These are phyloP conservation scores for Metacarcinus magister DNA, from an alignment of 2,888 invertebrate genomes.

Conservation along the genomic window DNA sequence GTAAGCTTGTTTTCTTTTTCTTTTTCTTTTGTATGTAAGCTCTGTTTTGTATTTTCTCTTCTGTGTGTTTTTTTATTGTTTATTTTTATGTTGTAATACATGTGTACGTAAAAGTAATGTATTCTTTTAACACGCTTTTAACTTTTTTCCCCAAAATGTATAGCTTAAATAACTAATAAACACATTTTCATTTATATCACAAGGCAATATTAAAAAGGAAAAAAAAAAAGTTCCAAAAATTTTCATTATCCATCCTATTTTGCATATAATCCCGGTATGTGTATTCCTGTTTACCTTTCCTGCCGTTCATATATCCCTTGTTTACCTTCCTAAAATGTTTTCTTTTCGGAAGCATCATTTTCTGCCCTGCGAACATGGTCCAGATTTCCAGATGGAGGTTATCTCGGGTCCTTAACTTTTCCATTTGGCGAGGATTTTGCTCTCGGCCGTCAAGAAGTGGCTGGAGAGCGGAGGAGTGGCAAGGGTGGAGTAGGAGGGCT, in stretches of 20 bases:
- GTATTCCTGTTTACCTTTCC: neutral
- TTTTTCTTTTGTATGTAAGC: neutral
- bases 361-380: neutral
- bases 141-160: no score
- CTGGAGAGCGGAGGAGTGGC: slow-evolving; percentile 13
- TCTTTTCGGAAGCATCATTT: slow-evolving; percentile 4
- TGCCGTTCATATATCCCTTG: neutral
- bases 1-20: neutral
- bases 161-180: neutral
- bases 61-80: no score
- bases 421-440: neutral
- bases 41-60: neutral
- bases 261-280: neutral
- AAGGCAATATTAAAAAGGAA: neutral
- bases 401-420: slow-evolving; percentile 11
- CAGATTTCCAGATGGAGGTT: neutral
- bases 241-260: neutral
- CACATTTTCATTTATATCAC: neutral
- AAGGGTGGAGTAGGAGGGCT: neutral
- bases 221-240: neutral
- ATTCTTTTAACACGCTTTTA: no score
- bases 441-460: slow-evolving; percentile 17
- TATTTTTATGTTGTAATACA: no score
- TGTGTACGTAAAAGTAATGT: no score
- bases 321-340: neutral